phyloP scores from a whole-genome alignment of 1,140 invertebrate genomes.

The Chrysoperla carnea region DNA sequence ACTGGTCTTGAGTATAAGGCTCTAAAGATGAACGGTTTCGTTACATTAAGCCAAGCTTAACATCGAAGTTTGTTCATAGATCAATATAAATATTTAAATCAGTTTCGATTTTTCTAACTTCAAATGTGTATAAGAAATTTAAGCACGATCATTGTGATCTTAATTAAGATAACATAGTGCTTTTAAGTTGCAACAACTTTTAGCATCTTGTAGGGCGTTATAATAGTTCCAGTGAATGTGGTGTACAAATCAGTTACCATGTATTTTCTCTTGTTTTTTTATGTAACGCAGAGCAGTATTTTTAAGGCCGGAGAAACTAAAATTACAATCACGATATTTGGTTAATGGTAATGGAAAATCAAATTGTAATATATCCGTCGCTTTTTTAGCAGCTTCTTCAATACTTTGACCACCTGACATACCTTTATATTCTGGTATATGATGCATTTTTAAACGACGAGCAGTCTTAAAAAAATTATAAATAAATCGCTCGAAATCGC shows the following conservation, averaged over 20 bases:
- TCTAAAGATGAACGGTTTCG: too few relatives aligned
- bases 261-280: constrained; percentile 33
- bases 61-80: too few relatives aligned
- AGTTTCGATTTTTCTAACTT: too few relatives aligned
- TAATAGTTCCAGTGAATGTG: neutral
- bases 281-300: constrained; percentile 32
- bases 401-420: constrained; percentile 72
- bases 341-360: constrained; percentile 41
- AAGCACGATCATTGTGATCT: too few relatives aligned
- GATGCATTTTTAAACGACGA: constrained; percentile 65
- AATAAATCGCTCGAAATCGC: neutral
- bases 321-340: constrained; percentile 54
- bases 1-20: too few relatives aligned
- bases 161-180: too few relatives aligned
- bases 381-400: constrained; percentile 56
- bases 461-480: constrained; percentile 37
- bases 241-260: constrained; percentile 24
- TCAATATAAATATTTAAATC: too few relatives aligned
- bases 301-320: constrained; percentile 68
- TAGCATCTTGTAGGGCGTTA: neutral
- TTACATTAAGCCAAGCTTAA: too few relatives aligned
- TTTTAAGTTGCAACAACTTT: too few relatives aligned
- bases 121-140: too few relatives aligned
- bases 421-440: constrained; percentile 51
- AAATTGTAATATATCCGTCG: constrained; percentile 45